Evolutionary conservation across 2,797 vertebrate genomes (phyloP).

Genomic region (Chrosomus eos): DNA sequence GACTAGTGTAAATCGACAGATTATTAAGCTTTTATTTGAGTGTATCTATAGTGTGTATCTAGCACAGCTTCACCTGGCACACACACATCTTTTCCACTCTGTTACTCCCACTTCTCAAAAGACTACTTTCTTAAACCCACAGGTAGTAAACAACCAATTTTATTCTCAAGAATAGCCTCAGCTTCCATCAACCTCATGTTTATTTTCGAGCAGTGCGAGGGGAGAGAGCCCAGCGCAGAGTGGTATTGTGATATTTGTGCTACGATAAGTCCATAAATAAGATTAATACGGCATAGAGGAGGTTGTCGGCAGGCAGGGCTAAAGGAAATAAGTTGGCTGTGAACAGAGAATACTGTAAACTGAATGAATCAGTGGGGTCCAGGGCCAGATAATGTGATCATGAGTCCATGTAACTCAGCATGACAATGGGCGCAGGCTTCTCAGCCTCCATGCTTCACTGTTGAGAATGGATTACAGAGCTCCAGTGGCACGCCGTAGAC

Average conservation of each 20-base stretch:
- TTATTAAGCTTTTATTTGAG: not conserved
- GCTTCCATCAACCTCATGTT: conserved; percentile 85
- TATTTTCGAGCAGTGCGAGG: conserved; percentile 79
- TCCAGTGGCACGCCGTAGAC: conserved; percentile 77
- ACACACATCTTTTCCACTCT: conserved; percentile 54
- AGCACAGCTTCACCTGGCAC: conserved; percentile 3
- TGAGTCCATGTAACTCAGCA: conserved; percentile 96
- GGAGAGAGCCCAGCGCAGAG: conserved; percentile 69
- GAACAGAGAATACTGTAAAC: conserved; percentile 94
- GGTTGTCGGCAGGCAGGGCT: conserved; percentile 93
- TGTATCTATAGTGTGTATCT: not conserved
- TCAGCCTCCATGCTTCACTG: conserved; percentile 86
- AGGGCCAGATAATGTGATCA: conserved; percentile 98
- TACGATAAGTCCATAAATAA: conserved; percentile 98
- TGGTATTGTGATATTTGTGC: conserved; percentile 93
- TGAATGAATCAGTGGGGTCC: conserved; percentile 98
- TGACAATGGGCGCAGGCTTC: conserved; percentile 87
- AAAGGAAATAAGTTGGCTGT: conserved; percentile 91
- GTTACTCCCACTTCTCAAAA: conserved; percentile 48
- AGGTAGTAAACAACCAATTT: conserved; percentile 89
- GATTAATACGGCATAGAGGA: conserved; percentile 99
- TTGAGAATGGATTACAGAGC: conserved; percentile 96
- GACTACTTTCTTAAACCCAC: conserved; percentile 73
- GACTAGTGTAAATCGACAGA: not conserved
- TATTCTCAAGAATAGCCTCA: conserved; percentile 88